Evolutionary conservation across 2,113 vertebrate genomes (phyloP), one percentile per base, ranked within the genome.

Genomic region (Brienomyrus longianalis): DNA sequence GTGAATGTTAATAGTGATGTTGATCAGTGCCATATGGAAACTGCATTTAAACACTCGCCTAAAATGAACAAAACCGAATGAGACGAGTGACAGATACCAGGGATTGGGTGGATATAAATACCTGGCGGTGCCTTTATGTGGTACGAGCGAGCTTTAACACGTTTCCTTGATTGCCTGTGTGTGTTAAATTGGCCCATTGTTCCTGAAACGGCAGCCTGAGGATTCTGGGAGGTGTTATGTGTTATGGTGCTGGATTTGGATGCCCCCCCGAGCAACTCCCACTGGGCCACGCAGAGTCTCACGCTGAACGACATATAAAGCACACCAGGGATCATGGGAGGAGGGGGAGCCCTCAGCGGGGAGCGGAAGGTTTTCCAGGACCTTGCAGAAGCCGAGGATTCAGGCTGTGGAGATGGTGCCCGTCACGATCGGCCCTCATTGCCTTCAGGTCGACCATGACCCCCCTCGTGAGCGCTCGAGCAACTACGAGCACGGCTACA

Each of bases 221-320:
- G 48, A 45, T 90, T 90, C 62, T 74, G 59, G 50, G 87, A 74
- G 89, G 84, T 80, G 62, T 77, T 90, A 51, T 77, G 62, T 80
- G 62, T 77, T 90, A 51, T 77, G 39, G 89, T 89, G 89, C 90
- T n/a, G 86, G 89, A 92, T 90, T 87, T 92, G 89, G 88, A 88
- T 19, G 88, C 54, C 80, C 10, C 23, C 31, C 15, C 5, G 21
- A 35, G 70, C 50, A 7, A 2, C 50, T 89, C 88, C 70, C 21
- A 17, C 66, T 31, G 39, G 66, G 62, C 70, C 11, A 17, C 31
- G 35, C 43, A 39, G 35, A 77, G 74, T 80, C 74, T 80, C 86
- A 56, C 43, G 17, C 83, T 84, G 43, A 48, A 84, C 45, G 43
- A 23, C 83, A 84, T 45, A 45, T 84, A 84, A 23, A 39, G 3